A percentile compares a stretch with the other conserved stretches of the same genome.
Conservation (phyloP, 2,888 invertebrate genomes). For the Harpagoxenus sublaevis region DNA sequence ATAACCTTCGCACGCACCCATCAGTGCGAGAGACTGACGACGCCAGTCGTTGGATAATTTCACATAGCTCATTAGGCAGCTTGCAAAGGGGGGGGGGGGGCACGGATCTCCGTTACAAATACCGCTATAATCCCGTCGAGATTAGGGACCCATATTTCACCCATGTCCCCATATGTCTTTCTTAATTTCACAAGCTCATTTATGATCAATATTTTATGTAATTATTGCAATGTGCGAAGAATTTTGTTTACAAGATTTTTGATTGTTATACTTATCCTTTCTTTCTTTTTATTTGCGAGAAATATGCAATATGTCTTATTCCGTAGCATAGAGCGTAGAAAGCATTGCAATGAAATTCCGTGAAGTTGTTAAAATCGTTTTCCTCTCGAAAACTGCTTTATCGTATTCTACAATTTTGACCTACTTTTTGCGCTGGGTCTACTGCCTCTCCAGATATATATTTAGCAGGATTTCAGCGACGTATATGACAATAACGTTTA, state of each 20-base stretch:
- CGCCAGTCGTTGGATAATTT: slow-evolving; percentile 12
- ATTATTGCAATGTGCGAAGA: neutral
- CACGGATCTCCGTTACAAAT: slow-evolving; percentile 13
- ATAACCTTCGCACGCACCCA: slow-evolving; percentile 25
- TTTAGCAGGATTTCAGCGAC: neutral
- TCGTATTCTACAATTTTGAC: slow-evolving; percentile 4
- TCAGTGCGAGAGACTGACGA: slow-evolving; percentile 2
- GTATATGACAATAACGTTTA: neutral
- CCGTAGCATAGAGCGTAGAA: too few species aligned
- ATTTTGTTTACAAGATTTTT: neutral
- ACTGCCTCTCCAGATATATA: neutral
- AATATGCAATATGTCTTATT: slow-evolving; percentile 1
- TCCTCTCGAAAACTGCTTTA: neutral
- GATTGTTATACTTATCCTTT: too few species aligned
- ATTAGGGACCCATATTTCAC: neutral
- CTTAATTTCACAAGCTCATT: neutral
- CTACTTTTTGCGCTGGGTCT: slow-evolving; percentile 6
- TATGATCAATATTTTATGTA: neutral
- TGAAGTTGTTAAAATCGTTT: slow-evolving; percentile 7
- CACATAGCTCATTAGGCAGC: slow-evolving; percentile 40
- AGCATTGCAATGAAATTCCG: neutral
- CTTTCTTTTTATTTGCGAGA: neutral
- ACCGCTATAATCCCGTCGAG: slow-evolving; percentile 26
- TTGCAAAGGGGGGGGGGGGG: neutral
- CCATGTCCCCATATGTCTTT: too few species aligned